Evolutionary conservation across 2,113 vertebrate species (phyloP), one percentile per base, ranked within the genome.

Genomic region (Engystomops pustulosus): DNA sequence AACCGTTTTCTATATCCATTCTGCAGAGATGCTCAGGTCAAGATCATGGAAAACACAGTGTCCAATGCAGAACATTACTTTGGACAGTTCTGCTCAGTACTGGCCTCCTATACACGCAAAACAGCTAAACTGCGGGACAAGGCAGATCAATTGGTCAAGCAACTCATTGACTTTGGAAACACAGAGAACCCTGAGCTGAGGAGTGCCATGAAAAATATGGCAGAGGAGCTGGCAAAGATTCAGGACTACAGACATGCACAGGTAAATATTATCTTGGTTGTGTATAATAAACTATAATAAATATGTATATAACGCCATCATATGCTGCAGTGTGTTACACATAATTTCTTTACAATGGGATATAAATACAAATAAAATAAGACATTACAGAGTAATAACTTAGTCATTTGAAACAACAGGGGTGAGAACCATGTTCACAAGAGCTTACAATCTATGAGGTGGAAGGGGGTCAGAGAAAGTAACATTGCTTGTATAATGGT

Each of bases 201-300:
- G 53, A 74, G 87, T 0, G 81, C 92, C 49, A 17, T 96, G 53
- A 91, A 89, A 74, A 91, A 85, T 89, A 88, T 95, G 8, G 93
- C 93, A 0, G 89, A 95, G 84, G 94, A 95, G 85, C 79, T 95
- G 68, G 93, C 94, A 86, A 93, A 93, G 71, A 92, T 94, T 23
- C 94, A 95, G 92, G 93, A 95, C 72, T 94, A 95, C 86, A 91
- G 96, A 53, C 95, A 96, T 86, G 95, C 95, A 0, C 87, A 96
- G 94, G 95, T 95, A 84, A 81, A 85, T 6, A n/a, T 36, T 3
- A 17, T 36, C 7, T 20, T 10, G 3, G 4, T 9, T 62, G 23
- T 25, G 7, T 1, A 41, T 41, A 41, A 5, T n/a, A n/a, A n/a
- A n/a, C n/a, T n/a, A n/a, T n/a, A n/a, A n/a, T n/a, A n/a, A n/a